Evolutionary conservation across 2,888 invertebrate species (phyloP).

Genomic region (Drosophila cognata): DNA sequence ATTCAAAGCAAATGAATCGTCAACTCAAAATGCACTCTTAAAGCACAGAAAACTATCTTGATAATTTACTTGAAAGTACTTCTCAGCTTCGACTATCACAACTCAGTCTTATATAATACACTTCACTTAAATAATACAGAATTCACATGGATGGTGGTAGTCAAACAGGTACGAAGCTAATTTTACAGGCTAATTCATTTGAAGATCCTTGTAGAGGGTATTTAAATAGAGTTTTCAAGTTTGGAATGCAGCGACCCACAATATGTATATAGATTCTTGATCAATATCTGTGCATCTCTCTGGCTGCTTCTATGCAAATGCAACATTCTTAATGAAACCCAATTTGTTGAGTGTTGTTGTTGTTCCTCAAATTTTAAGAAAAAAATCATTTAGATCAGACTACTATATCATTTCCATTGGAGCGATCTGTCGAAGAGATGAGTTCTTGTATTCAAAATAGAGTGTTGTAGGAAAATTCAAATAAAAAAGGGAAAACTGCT

Average conservation of each 20-base stretch:
- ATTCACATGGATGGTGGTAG: background rate
- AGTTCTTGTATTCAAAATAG: background rate
- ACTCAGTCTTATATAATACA: too few relatives aligned
- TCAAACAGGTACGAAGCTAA: accelerated
- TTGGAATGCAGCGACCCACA: accelerated
- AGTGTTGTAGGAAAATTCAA: background rate
- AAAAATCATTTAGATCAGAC: background rate
- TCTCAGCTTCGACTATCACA: background rate
- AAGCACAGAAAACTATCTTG: background rate
- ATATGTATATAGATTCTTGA: too few relatives aligned
- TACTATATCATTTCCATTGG: background rate
- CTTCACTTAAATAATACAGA: background rate
- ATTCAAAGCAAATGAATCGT: background rate
- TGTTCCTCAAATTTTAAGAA: background rate
- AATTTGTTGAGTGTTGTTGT: background rate
- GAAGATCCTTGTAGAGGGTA: background rate
- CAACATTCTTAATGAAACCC: accelerated
- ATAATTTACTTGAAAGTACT: background rate
- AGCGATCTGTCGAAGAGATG: background rate
- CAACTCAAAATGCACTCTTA: background rate
- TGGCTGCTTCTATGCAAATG: background rate
- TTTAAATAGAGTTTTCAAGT: background rate
- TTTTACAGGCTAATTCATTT: background rate
- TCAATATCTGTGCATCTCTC: background rate
- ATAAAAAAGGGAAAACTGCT: too few relatives aligned